phyloP scores from a whole-genome alignment of 1,140 invertebrate genomes.

The Xylocopa sonorina region DNA sequence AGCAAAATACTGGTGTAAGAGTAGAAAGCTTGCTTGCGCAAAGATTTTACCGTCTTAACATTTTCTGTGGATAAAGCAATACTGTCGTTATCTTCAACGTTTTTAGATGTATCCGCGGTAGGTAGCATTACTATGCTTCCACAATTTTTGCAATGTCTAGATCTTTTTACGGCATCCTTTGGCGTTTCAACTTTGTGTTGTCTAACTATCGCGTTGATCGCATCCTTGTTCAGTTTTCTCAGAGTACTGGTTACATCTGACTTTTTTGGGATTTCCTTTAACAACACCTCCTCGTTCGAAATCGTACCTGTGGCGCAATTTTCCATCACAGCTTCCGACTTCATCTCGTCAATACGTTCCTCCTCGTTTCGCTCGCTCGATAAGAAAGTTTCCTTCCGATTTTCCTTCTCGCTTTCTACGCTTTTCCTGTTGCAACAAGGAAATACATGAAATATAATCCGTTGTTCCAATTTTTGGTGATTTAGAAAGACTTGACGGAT shows the following conservation, averaged over 20 bases:
- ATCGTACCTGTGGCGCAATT: not conserved
- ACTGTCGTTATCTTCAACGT: not conserved
- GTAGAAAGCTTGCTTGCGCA: too few species aligned
- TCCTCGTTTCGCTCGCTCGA: not conserved
- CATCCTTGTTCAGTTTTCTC: conserved; percentile 46
- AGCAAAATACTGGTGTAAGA: too few species aligned
- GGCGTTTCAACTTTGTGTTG: not conserved
- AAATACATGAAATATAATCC: not conserved
- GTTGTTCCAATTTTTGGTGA: not conserved
- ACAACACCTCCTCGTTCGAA: not conserved
- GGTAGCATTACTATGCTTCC: not conserved
- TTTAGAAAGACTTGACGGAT: not conserved
- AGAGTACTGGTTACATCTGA: conserved; percentile 26
- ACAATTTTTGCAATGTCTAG: not conserved
- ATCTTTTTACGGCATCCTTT: not conserved
- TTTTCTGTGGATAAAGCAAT: not conserved
- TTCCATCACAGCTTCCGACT: not conserved
- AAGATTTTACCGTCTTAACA: conserved; percentile 1
- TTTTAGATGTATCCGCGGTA: not conserved
- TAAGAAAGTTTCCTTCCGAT: not conserved
- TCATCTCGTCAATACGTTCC: not conserved
- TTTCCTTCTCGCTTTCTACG: not conserved
- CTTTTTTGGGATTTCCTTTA: conserved; percentile 7
- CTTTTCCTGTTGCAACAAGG: not conserved
- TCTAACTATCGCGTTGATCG: conserved; percentile 31